These are phyloP conservation scores for Enteromius treurensis DNA, from an alignment of 2,797 vertebrate species.

Conservation along the genomic window DNA sequence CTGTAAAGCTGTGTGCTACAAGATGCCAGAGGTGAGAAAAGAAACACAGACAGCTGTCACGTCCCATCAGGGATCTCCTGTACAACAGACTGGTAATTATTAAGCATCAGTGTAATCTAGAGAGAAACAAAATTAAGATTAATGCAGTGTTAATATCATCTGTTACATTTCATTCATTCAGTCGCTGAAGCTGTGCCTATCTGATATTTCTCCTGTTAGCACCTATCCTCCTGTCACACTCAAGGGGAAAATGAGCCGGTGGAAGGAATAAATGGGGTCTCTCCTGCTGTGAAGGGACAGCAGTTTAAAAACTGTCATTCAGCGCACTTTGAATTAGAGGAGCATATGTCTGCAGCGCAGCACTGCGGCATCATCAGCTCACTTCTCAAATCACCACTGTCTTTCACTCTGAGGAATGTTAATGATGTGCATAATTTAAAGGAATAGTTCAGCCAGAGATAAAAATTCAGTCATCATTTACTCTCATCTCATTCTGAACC, in stretches of 20 bases:
- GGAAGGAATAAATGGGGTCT: slow-evolving; percentile 13
- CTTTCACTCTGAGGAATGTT: slow-evolving; percentile 16
- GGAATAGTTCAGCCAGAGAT: neutral
- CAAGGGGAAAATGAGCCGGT: neutral
- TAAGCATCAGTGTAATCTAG: slow-evolving; percentile 4
- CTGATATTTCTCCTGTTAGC: neutral
- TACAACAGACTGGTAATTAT: slow-evolving; percentile 27
- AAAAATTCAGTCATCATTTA: slow-evolving; percentile 2
- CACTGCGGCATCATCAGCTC: neutral
- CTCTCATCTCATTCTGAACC: neutral
- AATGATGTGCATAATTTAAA: slow-evolving; percentile 17
- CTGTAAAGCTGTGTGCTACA: neutral
- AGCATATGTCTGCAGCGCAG: neutral
- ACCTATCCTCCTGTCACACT: slow-evolving; percentile 1
- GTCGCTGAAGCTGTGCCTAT: neutral
- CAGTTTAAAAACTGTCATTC: slow-evolving; percentile 16
- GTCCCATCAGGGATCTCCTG: slow-evolving; percentile 13
- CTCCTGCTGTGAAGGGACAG: slow-evolving; percentile 4
- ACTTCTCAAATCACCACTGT: slow-evolving; percentile 4
- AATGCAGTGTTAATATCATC: neutral
- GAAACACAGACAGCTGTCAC: slow-evolving; percentile 36
- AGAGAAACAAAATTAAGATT: slow-evolving; percentile 7
- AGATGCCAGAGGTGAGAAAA: neutral
- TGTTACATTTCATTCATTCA: neutral
- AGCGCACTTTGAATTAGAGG: slow-evolving; percentile 25